These are phyloP conservation scores for Lethocerus indicus DNA, from an alignment of 1,140 invertebrate genomes.

Conservation along the genomic window DNA sequence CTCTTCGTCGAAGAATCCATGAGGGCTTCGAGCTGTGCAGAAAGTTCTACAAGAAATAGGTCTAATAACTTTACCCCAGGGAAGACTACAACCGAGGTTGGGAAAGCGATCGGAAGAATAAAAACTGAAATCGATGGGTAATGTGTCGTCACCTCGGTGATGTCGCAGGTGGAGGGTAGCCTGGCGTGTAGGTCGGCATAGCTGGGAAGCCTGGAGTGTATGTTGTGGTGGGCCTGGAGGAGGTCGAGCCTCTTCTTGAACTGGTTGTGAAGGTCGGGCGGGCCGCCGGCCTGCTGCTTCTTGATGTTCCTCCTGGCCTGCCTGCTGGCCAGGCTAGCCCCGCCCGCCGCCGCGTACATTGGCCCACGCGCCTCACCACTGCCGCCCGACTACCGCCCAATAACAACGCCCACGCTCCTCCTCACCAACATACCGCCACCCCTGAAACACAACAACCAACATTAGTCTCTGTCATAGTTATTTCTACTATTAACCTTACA, in stretches of 20 bases:
- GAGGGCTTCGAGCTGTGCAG: too few species aligned
- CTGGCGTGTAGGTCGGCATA: constrained; percentile 9
- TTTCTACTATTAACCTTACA: too few species aligned
- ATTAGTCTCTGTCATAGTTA: too few species aligned
- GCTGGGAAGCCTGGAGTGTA: constrained; percentile 12
- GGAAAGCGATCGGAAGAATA: too few species aligned
- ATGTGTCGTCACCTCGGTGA: constrained; percentile 6
- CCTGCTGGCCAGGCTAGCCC: constrained; percentile 48
- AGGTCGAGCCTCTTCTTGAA: constrained; percentile 20
- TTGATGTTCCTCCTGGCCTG: constrained; percentile 31
- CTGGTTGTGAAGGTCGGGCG: constrained; percentile 19
- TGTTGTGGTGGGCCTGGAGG: constrained; percentile 20
- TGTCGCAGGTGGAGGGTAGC: not conserved
- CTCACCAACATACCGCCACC: not conserved
- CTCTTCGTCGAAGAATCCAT: too few species aligned
- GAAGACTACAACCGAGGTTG: too few species aligned
- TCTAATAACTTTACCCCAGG: too few species aligned
- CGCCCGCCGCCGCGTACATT: constrained; percentile 61
- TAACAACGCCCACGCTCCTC: too few species aligned
- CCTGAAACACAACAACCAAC: not conserved
- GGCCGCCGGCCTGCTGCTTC: constrained; percentile 18
- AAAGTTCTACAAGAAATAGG: too few species aligned
- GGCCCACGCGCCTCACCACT: too few species aligned
- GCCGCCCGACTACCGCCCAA: too few species aligned
- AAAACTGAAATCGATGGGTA: too few species aligned